phyloP scores from a whole-genome alignment of 1,140 invertebrate species.

The Bombus pascuorum region DNA sequence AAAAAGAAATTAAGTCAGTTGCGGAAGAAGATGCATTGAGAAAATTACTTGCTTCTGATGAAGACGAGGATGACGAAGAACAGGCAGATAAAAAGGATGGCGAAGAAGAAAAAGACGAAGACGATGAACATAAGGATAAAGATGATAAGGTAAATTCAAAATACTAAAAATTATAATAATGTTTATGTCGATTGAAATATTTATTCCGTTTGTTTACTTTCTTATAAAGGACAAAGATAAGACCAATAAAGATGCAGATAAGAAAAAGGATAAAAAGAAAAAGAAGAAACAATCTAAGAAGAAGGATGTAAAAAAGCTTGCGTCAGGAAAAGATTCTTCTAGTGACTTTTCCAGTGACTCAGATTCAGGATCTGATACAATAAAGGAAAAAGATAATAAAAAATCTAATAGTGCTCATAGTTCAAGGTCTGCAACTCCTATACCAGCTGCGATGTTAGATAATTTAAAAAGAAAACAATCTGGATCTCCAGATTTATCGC shows the following conservation, averaged over 20 bases:
- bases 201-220: background rate
- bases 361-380: constrained; percentile 86
- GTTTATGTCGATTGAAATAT: background rate
- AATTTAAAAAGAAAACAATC: constrained; percentile 80
- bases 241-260: constrained; percentile 70
- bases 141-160: constrained; percentile 83
- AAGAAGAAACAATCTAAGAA: constrained; percentile 77
- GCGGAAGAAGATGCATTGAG: constrained; percentile 94
- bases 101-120: constrained; percentile 84
- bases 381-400: constrained; percentile 82
- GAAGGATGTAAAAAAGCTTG: constrained; percentile 73
- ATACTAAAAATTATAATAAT: background rate
- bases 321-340: constrained; percentile 83
- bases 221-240: constrained; percentile 78
- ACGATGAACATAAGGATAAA: constrained; percentile 86
- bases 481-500: constrained; percentile 82
- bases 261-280: constrained; percentile 78
- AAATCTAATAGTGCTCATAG: constrained; percentile 82
- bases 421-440: constrained; percentile 87
- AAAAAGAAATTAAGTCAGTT: constrained; percentile 90
- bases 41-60: constrained; percentile 94
- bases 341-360: constrained; percentile 90
- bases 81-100: constrained; percentile 85
- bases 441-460: constrained; percentile 69
- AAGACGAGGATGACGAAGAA: constrained; percentile 93